phyloP scores from a whole-genome alignment of 1,140 invertebrate genomes.

The Magallana gigas region DNA sequence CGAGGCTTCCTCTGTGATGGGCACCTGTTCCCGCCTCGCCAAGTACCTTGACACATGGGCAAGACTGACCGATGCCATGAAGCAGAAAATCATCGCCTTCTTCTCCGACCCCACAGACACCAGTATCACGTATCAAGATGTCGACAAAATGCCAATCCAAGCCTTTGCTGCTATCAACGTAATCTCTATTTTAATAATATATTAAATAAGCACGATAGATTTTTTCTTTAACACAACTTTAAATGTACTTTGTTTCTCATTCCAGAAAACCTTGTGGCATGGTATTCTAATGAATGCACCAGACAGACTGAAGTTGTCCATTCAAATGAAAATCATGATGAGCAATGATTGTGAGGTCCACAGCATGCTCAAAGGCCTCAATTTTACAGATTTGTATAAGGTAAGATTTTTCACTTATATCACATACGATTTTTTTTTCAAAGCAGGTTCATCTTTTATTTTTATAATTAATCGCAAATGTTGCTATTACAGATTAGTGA shows the following conservation, averaged over 20 bases:
- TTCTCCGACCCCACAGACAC: background rate
- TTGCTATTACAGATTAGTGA: background rate
- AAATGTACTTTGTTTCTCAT: background rate
- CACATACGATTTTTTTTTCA: too few species aligned
- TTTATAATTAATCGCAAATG: too few species aligned
- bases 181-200: background rate
- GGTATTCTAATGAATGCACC: background rate
- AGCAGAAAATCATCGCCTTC: background rate
- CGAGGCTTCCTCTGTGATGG: background rate
- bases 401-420: background rate
- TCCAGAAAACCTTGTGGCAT: background rate
- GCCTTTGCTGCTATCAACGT: background rate
- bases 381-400: background rate
- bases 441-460: too few species aligned
- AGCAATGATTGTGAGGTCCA: background rate
- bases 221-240: background rate
- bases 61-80: background rate
- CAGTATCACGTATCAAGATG: constrained; percentile 2
- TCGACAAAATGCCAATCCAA: background rate
- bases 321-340: constrained; percentile 5
- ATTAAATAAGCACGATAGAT: background rate
- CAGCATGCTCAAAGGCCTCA: background rate
- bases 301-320: background rate
- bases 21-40: background rate
- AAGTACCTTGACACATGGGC: background rate